Percentiles rank a stretch among this genome's conserved stretches.
phyloP scores from a whole-genome alignment of 2,888 invertebrate species.

The Agriopis marginaria region DNA sequence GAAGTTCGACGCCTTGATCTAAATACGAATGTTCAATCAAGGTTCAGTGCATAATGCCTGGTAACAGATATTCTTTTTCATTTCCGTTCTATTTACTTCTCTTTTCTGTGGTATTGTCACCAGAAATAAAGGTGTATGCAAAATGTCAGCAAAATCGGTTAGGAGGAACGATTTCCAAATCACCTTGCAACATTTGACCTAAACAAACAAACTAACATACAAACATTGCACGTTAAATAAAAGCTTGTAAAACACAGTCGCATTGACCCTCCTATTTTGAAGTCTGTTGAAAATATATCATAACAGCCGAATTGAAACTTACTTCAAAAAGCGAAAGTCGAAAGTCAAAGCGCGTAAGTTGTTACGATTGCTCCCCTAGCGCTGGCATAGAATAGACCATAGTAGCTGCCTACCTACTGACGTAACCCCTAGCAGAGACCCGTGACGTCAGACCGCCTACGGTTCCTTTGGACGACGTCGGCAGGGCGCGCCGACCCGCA shows the following conservation, averaged over 20 bases:
- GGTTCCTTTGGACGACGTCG: constrained; percentile 7
- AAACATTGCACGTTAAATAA: no score
- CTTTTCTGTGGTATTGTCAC: no score
- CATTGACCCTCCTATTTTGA: background rate
- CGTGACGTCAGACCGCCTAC: constrained; percentile 38
- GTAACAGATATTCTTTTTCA: no score
- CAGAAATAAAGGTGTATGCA: no score
- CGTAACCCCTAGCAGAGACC: constrained; percentile 10
- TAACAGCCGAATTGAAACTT: background rate
- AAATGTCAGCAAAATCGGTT: no score
- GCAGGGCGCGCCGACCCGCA: constrained; percentile 20
- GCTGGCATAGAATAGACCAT: constrained; percentile 1
- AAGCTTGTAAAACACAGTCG: background rate
- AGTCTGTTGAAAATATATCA: background rate
- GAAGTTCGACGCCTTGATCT: no score
- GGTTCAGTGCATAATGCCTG: no score
- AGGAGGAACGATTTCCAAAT: no score
- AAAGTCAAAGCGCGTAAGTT: background rate
- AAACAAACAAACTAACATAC: no score
- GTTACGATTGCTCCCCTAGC: background rate
- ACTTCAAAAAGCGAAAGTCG: background rate
- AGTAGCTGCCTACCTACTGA: constrained; percentile 1
- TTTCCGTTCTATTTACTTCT: no score
- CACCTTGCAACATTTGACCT: no score
- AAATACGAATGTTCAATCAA: no score